Base-by-base conservation (phyloP, 1,140 invertebrate genomes). In the Propsilocerus akamusi region DNA sequence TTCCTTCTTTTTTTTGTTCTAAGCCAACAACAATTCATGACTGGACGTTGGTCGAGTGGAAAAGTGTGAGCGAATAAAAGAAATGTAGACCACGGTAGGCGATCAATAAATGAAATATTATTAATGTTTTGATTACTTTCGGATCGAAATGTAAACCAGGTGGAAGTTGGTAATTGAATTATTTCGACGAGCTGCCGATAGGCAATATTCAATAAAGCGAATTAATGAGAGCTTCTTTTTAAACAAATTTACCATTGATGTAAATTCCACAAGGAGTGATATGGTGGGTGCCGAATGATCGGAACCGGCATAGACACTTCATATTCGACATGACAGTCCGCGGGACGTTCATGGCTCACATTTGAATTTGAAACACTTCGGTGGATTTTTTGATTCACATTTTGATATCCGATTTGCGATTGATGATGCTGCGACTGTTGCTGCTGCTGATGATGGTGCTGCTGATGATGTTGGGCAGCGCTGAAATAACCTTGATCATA, bases 201-300 rank as follows among this genome's bases (percentile, higher is more conserved):
- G 32, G 20, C 32, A 37, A 37, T 4, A 24, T 47, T 47, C 8
- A 20, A 47, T 20, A 23, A 47, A 47, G 12, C 5, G 12, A 17
- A 22, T 5, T 23, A 14, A 47, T 26, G 8, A 28, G 47, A 5
- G 17, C n/a, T 14, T 48, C 26, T 12, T 24, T 48, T n/a, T n/a
- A n/a, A n/a, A n/a, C n/a, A n/a, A n/a, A n/a, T 11, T 62, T 63
- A 65, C 63, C 63, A 63, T 53, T 64, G 60, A 56, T 65, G 57
- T 12, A 65, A 49, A 57, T 65, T 60, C 63, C 63, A 65, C 17
- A 65, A 52, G 3, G 63, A 65, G 53, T 65, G 63, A 53, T 65
- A 65, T 25, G 63, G 63, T 7, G 63, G 62, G 48, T 65, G 63
- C 41, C 63, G 56, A 37, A 64, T 37, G 60, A 53, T 26, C 59